These are phyloP conservation scores for Pantherophis alleghaniensis DNA, from an alignment of 2,797 vertebrate species.

Conservation along the genomic window DNA sequence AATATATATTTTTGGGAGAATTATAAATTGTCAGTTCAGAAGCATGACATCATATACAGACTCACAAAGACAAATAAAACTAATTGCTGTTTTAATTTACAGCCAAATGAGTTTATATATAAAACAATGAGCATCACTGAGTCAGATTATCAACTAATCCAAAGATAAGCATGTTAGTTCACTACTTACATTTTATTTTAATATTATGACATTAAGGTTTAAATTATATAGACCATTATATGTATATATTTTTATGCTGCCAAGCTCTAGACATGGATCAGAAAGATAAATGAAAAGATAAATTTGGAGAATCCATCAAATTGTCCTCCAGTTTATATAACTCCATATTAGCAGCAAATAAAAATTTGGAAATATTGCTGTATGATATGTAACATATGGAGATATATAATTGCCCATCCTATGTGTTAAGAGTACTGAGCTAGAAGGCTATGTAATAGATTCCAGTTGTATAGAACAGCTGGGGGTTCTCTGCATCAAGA, in stretches of 20 bases:
- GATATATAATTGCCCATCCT: not conserved
- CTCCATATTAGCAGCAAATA: not conserved
- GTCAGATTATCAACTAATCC: not conserved
- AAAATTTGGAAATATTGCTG: not conserved
- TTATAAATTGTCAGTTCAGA: not conserved
- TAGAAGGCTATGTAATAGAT: conserved; percentile 11
- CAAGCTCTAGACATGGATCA: not conserved
- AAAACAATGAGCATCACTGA: not conserved
- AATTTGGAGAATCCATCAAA: not conserved
- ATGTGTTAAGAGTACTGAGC: not conserved
- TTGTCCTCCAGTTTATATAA: not conserved
- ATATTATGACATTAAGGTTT: not conserved
- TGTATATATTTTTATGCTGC: not conserved
- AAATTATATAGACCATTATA: no score
- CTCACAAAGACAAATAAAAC: not conserved
- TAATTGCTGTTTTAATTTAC: not conserved
- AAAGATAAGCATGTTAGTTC: not conserved
- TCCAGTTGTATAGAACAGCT: conserved; percentile 10
- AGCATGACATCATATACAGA: not conserved
- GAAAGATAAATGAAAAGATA: not conserved
- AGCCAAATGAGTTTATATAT: not conserved
- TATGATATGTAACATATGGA: not conserved
- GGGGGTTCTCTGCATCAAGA: not conserved
- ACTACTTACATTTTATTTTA: not conserved
- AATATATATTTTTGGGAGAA: not conserved